phyloP scores from a whole-genome alignment of 1,140 invertebrate species.

The Zaprionus lachaisei region DNA sequence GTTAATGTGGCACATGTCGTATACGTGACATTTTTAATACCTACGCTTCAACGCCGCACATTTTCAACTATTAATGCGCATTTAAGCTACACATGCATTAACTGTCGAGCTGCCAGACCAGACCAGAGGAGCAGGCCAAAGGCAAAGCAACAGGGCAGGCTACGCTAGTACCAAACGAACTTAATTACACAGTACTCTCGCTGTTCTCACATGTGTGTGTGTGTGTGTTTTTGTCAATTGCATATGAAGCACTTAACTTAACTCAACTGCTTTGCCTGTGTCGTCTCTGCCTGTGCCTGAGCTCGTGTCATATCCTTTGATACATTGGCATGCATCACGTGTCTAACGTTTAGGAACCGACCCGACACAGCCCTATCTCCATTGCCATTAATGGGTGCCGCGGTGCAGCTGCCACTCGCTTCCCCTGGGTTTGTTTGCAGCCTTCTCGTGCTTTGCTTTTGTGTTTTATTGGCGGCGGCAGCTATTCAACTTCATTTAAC shows the following conservation, averaged over 20 bases:
- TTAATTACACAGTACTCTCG: conserved; percentile 65
- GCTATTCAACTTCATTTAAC: conserved; percentile 70
- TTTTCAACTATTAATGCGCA: conserved; percentile 82
- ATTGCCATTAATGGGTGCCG: conserved; percentile 20
- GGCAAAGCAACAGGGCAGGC: conserved; percentile 26
- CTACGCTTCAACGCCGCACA: conserved; percentile 81
- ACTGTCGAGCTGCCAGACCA: conserved; percentile 53
- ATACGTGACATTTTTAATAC: conserved; percentile 82
- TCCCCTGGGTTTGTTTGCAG: neutral
- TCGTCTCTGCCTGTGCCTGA: neutral
- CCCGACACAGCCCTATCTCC: neutral
- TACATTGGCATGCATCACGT: conserved; percentile 38
- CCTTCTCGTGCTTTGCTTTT: conserved; percentile 9
- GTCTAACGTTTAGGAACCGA: conserved; percentile 37
- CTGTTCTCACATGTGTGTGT: conserved; percentile 13
- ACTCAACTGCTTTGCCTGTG: conserved; percentile 14
- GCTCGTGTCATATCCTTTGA: conserved; percentile 38
- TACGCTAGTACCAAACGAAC: conserved; percentile 59
- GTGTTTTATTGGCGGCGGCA: conserved; percentile 42
- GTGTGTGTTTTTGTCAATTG: conserved; percentile 39
- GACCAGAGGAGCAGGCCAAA: neutral
- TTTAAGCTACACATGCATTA: conserved; percentile 82
- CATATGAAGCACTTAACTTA: conserved; percentile 45
- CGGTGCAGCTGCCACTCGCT: neutral
- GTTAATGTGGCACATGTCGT: conserved; percentile 81